A percentile compares a stretch with the other conserved stretches of the same genome.
phyloP scores from a whole-genome alignment of 1,140 invertebrate species.

The Campoletis sonorensis region DNA sequence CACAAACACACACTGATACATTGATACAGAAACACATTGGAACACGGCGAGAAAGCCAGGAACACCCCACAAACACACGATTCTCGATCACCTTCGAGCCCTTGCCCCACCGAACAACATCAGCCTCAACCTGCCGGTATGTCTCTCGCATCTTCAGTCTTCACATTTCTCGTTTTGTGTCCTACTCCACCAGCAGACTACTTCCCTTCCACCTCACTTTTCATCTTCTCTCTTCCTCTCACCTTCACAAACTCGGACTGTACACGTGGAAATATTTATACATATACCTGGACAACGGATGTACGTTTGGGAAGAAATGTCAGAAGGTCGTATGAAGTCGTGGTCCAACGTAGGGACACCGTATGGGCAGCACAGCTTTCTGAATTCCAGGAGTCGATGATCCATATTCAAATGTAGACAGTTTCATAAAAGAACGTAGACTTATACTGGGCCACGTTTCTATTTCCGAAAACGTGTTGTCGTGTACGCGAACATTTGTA shows the following conservation, averaged over 20 bases:
- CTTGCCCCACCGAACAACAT: conserved; percentile 26
- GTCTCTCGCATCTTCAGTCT: conserved; percentile 23
- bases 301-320: neutral
- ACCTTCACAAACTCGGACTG: neutral
- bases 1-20: neutral
- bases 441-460: too few relatives aligned
- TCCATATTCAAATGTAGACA: too few relatives aligned
- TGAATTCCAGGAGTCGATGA: too few relatives aligned
- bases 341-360: neutral
- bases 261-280: too few relatives aligned
- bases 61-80: conserved; percentile 47
- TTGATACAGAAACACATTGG: neutral
- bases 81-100: conserved; percentile 39
- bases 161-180: conserved; percentile 35
- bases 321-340: neutral
- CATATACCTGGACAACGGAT: neutral
- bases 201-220: conserved; percentile 26
- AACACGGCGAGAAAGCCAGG: conserved; percentile 49
- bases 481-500: too few relatives aligned
- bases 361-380: too few relatives aligned
- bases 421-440: too few relatives aligned
- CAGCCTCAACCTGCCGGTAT: conserved; percentile 26
- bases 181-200: conserved; percentile 4
- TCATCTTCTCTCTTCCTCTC: neutral
- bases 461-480: too few relatives aligned